Base-by-base conservation (phyloP, 2,888 invertebrate genomes). In the Napeogenes sylphis region DNA sequence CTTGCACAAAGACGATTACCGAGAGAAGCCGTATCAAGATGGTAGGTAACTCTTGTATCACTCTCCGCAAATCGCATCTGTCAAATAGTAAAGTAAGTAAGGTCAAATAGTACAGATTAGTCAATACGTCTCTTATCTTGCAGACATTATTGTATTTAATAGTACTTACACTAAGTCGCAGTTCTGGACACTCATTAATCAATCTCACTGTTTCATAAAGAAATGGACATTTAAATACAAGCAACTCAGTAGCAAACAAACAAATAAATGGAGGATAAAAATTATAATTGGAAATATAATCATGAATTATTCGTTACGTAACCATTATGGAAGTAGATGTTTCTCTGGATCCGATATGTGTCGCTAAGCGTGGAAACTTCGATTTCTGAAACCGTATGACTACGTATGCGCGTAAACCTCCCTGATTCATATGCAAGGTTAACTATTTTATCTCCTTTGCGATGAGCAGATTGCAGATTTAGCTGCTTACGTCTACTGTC, bases 11-110 rank as follows among this genome's bases (percentile, higher is more conserved):
- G 57, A 53, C 61, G 61, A 63, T 65, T 63, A 67, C 2, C 53
- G 53, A 42, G 55, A 61, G 67, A 67, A 67, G 63, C 67, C 67
- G 42, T 63, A 65, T 55, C 56, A 21, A 45, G 35, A 12, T 51
- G 12, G 42, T 10, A 6, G 30, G 32, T 54, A n/a, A n/a, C 45
- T 46, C 45, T 59, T 45, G 38, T 42, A 30, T 59, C 47, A 55
- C 45, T 54, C 54, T 51, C 38, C 38, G 38, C 21, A 56, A 45
- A 46, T 46, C 47, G 42, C 57, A 47, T 59, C 53, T 51, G 51
- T 55, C 51, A 51, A 30, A 30, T n/a, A 30, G 51, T 51, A 5
- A 4, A 35, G 35, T 55, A 8, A 10, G 55, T 30, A 30, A 51
- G 51, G 51, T 21, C 51, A 51, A 51, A 51, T 5, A 5, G 51